These are phyloP conservation scores for Cephalopachus bancanus DNA, from an alignment of 2,797 vertebrate genomes.

Conservation along the genomic window DNA sequence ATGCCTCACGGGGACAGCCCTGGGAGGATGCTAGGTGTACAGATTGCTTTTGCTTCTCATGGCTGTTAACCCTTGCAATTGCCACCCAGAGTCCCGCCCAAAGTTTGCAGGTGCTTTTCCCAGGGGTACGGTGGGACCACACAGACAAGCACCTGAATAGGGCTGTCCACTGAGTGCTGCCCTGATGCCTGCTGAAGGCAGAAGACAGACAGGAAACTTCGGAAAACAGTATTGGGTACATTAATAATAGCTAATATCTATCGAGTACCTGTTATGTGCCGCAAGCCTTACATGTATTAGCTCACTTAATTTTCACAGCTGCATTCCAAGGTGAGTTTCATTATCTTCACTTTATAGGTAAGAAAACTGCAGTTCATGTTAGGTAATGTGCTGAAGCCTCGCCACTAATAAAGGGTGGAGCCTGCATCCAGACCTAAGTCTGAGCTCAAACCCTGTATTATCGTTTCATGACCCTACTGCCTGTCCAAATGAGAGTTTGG, in stretches of 20 bases:
- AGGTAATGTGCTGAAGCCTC: not conserved
- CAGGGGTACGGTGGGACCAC: not conserved
- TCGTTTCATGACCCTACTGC: not conserved
- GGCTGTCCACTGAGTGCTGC: not conserved
- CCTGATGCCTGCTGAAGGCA: not conserved
- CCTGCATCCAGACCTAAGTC: not conserved
- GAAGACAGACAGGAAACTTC: not conserved
- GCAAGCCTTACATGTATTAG: not conserved
- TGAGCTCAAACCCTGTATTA: not conserved
- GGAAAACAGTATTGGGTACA: not conserved
- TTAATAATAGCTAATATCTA: slow-evolving; percentile 4
- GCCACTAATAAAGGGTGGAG: not conserved
- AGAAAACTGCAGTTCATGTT: not conserved
- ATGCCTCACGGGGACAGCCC: not conserved
- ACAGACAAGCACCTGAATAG: not conserved
- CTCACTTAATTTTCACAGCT: slow-evolving; percentile 39
- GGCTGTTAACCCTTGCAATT: not conserved
- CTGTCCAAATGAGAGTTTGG: not conserved
- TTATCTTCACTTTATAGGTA: slow-evolving; percentile 3
- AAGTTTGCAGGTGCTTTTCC: not conserved
- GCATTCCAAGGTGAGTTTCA: not conserved
- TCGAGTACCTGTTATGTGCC: not conserved
- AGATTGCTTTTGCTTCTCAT: not conserved
- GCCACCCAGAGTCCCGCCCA: not conserved
- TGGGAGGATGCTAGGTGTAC: not conserved